These are phyloP conservation scores for Neomonachus schauinslandi DNA, from an alignment of 2,113 vertebrate genomes.

Conservation along the genomic window DNA sequence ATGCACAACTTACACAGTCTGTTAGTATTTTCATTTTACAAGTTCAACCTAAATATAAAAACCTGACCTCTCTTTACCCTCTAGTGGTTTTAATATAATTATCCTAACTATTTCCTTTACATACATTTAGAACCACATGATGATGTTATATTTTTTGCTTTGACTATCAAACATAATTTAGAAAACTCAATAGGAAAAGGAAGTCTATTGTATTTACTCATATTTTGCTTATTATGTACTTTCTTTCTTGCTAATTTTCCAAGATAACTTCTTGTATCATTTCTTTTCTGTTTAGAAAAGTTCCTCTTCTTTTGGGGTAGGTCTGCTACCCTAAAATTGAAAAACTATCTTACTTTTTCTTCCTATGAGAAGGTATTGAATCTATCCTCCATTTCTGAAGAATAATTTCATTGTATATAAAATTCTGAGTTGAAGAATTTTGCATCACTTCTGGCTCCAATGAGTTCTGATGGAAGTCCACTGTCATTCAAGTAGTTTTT, in stretches of 20 bases:
- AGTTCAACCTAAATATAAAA: background rate
- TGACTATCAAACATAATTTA: background rate
- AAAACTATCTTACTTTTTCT: background rate
- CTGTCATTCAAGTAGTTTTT: background rate
- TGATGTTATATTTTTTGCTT: background rate
- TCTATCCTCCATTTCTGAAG: background rate
- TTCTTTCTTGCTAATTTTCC: background rate
- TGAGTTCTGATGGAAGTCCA: background rate
- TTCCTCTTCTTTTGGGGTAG: background rate
- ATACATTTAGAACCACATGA: background rate
- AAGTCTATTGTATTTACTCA: background rate
- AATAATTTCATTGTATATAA: background rate
- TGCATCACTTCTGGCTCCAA: background rate
- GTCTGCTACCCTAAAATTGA: background rate
- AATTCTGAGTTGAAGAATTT: background rate
- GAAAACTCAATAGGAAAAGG: background rate
- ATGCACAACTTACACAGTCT: background rate
- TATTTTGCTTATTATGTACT: background rate
- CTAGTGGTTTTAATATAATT: background rate
- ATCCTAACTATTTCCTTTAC: background rate
- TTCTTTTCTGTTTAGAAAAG: background rate
- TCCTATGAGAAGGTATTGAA: background rate
- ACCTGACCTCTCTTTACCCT: background rate
- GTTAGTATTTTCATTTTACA: background rate
- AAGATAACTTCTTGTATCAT: background rate